Percentiles rank a stretch among this genome's conserved stretches.
Evolutionary conservation across 1,140 invertebrate species (phyloP).

Genomic region (Pachypsylla venusta): DNA sequence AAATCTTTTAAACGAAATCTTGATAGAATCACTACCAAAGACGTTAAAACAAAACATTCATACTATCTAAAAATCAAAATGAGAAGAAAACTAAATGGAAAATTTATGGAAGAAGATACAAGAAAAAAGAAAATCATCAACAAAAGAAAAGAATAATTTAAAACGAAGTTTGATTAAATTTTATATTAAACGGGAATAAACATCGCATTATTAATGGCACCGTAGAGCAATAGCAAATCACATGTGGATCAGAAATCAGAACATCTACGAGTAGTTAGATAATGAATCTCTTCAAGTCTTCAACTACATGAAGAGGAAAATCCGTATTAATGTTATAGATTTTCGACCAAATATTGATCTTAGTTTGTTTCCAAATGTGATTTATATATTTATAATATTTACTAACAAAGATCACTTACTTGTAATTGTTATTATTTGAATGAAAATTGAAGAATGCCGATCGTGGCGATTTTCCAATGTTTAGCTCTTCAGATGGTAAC

Average conservation of each 20-base stretch:
- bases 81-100: too few relatives aligned
- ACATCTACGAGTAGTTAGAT: background rate
- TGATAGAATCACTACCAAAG: too few relatives aligned
- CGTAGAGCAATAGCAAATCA: background rate
- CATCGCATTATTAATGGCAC: too few relatives aligned
- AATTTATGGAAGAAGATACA: too few relatives aligned
- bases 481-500: background rate
- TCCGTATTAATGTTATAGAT: background rate
- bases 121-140: too few relatives aligned
- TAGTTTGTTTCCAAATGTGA: background rate
- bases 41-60: too few relatives aligned
- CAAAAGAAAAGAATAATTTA: too few relatives aligned
- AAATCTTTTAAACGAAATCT: too few relatives aligned
- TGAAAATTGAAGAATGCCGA: slow-evolving; percentile 1
- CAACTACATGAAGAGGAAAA: background rate
- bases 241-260: background rate
- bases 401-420: background rate
- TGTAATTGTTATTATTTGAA: background rate
- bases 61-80: too few relatives aligned
- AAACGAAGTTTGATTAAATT: too few relatives aligned
- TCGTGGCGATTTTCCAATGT: background rate
- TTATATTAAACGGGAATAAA: too few relatives aligned
- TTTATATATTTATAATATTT: background rate
- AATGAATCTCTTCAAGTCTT: background rate
- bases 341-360: background rate